Evolutionary conservation across 1,140 invertebrate species (phyloP).

Genomic region (Drosophila gunungcola): DNA sequence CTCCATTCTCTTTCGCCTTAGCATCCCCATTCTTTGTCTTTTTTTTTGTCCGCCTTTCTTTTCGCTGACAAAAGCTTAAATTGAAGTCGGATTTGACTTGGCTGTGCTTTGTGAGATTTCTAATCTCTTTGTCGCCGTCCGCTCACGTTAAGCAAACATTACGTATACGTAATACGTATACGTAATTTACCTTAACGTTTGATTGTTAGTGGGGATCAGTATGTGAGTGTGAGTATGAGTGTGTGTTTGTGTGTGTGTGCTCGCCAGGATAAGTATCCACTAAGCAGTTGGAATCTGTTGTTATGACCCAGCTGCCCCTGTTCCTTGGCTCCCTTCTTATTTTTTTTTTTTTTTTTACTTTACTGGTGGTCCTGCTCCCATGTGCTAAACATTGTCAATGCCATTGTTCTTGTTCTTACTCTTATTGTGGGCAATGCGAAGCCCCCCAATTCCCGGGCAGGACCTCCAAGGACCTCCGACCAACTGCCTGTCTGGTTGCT

Average conservation of each 20-base stretch:
- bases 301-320: conserved; percentile 51
- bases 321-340: conserved; percentile 13
- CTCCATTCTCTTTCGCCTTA: neutral
- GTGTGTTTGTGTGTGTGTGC: neutral
- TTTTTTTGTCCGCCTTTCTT: neutral
- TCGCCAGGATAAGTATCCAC: conserved; percentile 73
- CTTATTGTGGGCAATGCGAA: neutral
- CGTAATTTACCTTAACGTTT: conserved; percentile 55
- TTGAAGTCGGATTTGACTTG: conserved; percentile 47
- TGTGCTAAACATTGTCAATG: conserved; percentile 54
- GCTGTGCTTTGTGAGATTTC: conserved; percentile 41
- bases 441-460: neutral
- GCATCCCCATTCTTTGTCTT: neutral
- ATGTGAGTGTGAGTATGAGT: neutral
- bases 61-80: conserved; percentile 47
- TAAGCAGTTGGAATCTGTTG: conserved; percentile 79
- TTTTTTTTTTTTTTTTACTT: conserved; percentile 5
- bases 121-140: conserved; percentile 63
- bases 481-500: conserved; percentile 52
- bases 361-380: conserved; percentile 6
- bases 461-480: conserved; percentile 3
- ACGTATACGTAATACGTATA: conserved; percentile 67
- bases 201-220: conserved; percentile 42
- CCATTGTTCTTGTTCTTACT: conserved; percentile 37
- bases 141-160: conserved; percentile 73